These are phyloP conservation scores for Bombus balteatus DNA, from an alignment of 1,140 invertebrate species.

Conservation along the genomic window DNA sequence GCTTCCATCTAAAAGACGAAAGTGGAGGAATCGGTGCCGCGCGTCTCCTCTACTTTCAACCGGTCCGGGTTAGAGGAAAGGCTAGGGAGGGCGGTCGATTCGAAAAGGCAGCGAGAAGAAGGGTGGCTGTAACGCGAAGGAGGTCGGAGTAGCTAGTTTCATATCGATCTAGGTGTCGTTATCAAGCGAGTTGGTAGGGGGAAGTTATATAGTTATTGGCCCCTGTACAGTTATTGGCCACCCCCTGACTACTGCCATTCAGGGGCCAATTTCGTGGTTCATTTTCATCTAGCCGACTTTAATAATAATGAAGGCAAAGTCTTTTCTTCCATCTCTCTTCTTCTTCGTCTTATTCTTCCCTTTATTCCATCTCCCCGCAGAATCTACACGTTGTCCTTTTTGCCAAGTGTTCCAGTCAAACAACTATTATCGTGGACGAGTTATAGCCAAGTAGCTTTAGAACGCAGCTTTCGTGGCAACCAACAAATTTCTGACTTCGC, in stretches of 20 bases:
- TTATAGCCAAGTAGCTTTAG: constrained; percentile 8
- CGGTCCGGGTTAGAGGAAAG: neutral
- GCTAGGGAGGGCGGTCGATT: neutral
- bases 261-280: constrained; percentile 69
- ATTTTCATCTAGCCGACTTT: constrained; percentile 69
- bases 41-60: neutral
- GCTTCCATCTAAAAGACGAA: constrained; percentile 4
- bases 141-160: constrained; percentile 45
- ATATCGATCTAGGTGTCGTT: constrained; percentile 68
- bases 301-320: constrained; percentile 68
- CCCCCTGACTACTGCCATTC: constrained; percentile 57
- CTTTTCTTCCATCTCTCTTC: neutral
- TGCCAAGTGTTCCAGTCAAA: constrained; percentile 4
- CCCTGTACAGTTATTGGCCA: constrained; percentile 67
- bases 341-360: neutral
- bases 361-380: neutral
- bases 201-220: constrained; percentile 69
- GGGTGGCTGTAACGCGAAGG: constrained; percentile 18
- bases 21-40: neutral
- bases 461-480: neutral
- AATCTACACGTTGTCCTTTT: neutral
- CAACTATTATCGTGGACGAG: constrained; percentile 19
- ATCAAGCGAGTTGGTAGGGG: constrained; percentile 50
- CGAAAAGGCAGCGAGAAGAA: constrained; percentile 27
- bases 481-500: constrained; percentile 19